Evolutionary conservation across 2,113 vertebrate species (phyloP).

Genomic region (Mirza zaza): DNA sequence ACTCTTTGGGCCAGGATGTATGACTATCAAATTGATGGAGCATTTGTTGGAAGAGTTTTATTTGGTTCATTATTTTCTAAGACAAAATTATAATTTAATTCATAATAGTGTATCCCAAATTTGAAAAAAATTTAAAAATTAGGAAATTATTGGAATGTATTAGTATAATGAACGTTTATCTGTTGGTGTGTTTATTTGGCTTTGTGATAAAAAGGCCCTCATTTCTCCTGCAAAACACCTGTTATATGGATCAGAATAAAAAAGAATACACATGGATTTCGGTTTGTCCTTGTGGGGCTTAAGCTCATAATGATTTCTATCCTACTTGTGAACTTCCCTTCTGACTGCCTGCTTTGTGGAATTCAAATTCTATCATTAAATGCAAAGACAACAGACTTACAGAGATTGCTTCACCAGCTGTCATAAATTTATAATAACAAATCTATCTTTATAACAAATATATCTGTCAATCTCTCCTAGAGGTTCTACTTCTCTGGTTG

Average conservation of each 20-base stretch:
- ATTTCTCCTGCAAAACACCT: not conserved
- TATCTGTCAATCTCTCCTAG: not conserved
- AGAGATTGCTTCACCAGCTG: not conserved
- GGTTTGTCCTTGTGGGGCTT: not conserved
- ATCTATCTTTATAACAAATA: not conserved
- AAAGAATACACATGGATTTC: not conserved
- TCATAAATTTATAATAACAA: not conserved
- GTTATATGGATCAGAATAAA: not conserved
- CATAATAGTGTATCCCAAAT: not conserved
- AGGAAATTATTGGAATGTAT: not conserved
- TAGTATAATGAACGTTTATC: not conserved
- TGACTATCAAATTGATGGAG: not conserved
- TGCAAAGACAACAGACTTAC: not conserved
- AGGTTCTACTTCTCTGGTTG: not conserved
- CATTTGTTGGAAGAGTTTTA: not conserved
- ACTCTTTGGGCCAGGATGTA: not conserved
- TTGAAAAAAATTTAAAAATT: not conserved
- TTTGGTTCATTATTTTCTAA: not conserved
- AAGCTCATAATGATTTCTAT: not conserved
- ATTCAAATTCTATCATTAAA: not conserved
- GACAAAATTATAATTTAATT: not conserved
- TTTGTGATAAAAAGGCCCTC: not conserved
- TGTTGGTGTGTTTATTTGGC: not conserved
- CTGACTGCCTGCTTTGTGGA: not conserved
- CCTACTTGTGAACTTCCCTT: not conserved